Evolutionary conservation across 2,888 invertebrate species (phyloP), one percentile per base, ranked within the genome.

Genomic region (Caenorhabditis sp.): DNA sequence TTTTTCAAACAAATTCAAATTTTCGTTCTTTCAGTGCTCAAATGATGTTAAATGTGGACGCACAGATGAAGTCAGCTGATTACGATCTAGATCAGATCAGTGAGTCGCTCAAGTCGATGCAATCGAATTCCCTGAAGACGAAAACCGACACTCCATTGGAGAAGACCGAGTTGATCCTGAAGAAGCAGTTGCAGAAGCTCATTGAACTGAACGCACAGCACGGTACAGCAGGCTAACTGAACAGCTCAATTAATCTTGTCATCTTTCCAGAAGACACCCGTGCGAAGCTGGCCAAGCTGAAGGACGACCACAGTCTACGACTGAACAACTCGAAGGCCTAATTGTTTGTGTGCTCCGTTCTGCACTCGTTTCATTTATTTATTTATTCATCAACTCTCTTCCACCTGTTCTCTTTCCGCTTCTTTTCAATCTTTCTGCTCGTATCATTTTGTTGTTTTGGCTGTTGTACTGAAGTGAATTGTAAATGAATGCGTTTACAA

Each of bases 1-100:
- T 50, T 32, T n/a, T n/a, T n/a, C n/a, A n/a, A n/a, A n/a, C n/a
- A n/a, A n/a, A n/a, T n/a, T n/a, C n/a, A n/a, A n/a, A n/a, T n/a
- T n/a, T n/a, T n/a, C n/a, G n/a, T n/a, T 13, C 24, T 71, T 71
- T 45, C 53, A 78, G 78, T 13, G 78, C 78, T n/a, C 78, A 78
- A 46, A 72, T 78, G 78, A 72, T 78, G 78, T 30, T 78, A 20
- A 78, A 78, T 45, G 78, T 78, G 0, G 78, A 78, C 39, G 35
- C 72, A 9, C 78, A 78, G 26, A 78, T 78, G 58, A 78, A 78
- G 26, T 62, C 72, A 4, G 78, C 78, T 5, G 78, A 78, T 41
- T 73, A 62, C 17, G 78, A 78, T 24, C 58, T 78, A 17, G 72
- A 78, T 52, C 72, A 73, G 53, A 73, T 78, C 9, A 50, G 53